phyloP scores from a whole-genome alignment of 1,140 invertebrate species.

The Pinna nobilis region DNA sequence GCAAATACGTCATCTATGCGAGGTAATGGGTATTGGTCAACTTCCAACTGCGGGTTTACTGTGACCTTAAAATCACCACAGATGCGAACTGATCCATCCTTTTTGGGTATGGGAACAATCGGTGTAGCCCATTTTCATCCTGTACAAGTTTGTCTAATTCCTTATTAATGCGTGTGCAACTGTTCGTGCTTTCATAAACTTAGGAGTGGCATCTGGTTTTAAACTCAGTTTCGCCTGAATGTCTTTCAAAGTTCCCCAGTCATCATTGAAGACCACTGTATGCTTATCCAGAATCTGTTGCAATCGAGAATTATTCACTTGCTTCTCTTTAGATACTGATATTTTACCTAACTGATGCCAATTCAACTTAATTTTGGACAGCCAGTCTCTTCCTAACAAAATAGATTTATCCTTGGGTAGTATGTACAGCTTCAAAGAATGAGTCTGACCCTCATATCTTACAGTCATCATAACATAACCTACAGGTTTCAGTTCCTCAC shows the following conservation, averaged over 20 bases:
- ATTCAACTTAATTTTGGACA: conserved; percentile 21
- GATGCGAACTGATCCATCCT: conserved; percentile 64
- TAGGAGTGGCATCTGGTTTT: conserved; percentile 23
- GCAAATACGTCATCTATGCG: conserved; percentile 59
- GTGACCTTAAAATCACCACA: conserved; percentile 72
- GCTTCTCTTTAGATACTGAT: neutral
- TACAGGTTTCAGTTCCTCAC: conserved; percentile 10
- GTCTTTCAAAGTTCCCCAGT: conserved; percentile 17
- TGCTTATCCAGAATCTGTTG: neutral
- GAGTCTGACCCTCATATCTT: conserved; percentile 10
- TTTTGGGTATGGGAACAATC: conserved; percentile 68
- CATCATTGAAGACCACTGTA: conserved; percentile 18
- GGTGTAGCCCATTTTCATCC: conserved; percentile 69
- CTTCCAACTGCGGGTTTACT: conserved; percentile 34
- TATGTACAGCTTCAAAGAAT: conserved; percentile 16
- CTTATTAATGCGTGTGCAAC: conserved; percentile 69
- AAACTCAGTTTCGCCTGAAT: conserved; percentile 36
- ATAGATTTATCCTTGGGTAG: conserved; percentile 9
- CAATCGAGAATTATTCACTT: neutral
- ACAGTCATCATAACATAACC: neutral
- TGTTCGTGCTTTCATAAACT: conserved; percentile 39
- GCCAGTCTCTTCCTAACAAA: conserved; percentile 21
- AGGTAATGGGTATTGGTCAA: conserved; percentile 38
- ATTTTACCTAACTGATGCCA: conserved; percentile 8
- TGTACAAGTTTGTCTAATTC: conserved; percentile 32